Evolutionary conservation across 37 sponge, comb jelly and placozoan genomes (phyloP).

Genomic region (Halisarca cf. caerulea): DNA sequence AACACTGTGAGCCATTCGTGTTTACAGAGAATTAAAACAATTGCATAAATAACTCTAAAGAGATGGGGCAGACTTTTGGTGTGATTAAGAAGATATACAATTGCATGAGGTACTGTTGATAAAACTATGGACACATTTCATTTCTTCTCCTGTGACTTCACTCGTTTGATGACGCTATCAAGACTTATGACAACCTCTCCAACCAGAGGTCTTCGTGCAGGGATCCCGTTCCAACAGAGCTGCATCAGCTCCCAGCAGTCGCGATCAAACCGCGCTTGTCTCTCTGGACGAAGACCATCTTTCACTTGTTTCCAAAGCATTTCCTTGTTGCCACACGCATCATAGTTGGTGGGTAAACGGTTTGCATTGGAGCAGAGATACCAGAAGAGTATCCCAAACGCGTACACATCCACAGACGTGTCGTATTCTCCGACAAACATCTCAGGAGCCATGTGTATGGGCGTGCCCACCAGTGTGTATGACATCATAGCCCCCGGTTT

Average conservation of each 20-base stretch:
- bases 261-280: conserved; percentile 67
- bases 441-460: conserved; percentile 99
- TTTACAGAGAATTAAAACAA: too few species aligned
- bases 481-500: conserved; percentile 99
- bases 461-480: conserved; percentile 95
- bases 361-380: conserved; percentile 39
- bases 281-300: conserved; percentile 88
- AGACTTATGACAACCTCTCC: conserved; percentile 63
- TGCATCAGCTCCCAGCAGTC: conserved; percentile 90
- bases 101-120: too few species aligned
- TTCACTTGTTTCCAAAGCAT: conserved; percentile 84
- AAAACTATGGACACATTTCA: too few species aligned
- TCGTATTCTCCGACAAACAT: conserved; percentile 91
- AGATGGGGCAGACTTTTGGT: too few species aligned
- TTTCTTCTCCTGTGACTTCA: too few species aligned
- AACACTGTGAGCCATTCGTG: too few species aligned
- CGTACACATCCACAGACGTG: conserved; percentile 93
- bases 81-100: too few species aligned
- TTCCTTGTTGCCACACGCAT: conserved; percentile 85
- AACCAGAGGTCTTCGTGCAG: conserved; percentile 58
- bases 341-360: conserved; percentile 52
- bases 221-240: conserved; percentile 83
- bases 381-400: conserved; percentile 99
- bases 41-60: too few species aligned
- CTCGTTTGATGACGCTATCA: too few species aligned